Base-by-base conservation (phyloP, 2,113 vertebrate genomes). In the Petaurus breviceps region DNA sequence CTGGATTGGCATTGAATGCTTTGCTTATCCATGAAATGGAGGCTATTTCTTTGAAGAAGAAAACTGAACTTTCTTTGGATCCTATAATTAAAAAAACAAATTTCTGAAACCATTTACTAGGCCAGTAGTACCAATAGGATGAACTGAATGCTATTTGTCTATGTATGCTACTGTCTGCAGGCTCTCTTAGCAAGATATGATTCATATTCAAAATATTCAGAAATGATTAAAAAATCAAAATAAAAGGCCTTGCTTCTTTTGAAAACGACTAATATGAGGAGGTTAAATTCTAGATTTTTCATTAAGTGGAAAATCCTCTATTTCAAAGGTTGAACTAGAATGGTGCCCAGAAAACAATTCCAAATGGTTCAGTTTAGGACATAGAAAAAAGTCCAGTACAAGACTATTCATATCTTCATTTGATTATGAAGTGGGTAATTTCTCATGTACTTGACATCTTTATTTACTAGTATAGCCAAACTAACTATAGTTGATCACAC, bases 401-500 rank as follows among this genome's bases (percentile, higher is more conserved):
- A 0, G 51, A 19, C 55, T 95, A 43, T 92, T 92, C 47, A 93
- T 7, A 52, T 50, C 94, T 97, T 95, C 5, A 91, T 92, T 94
- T 91, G 49, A 95, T 96, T 96, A 50, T 96, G 49, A 94, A 92
- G 92, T 96, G 55, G n/a, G 92, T 51, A 25, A 22, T 94, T 31
- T 92, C 95, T 92, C 90, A 92, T 91, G 24, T 47, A 94, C 92
- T 92, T 94, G 92, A 90, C 90, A 1, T 19, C 94, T 57, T 93
- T 6, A 91, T 96, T 95, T 96, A 51, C 93, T 51, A 90, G 43
- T 77, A 95, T 77, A 95, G 89, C 94, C 46, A 94, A 92, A 97
- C 50, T 57, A 92, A 94, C 57, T 94, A 23, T 84, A 77, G 47
- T 50, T 89, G 89, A 91, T 91, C 91, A 97, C 89, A 94, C 24